Percentiles rank a stretch among this genome's conserved stretches.
Evolutionary conservation across 2,797 vertebrate species (phyloP).

Genomic region (Tenualosa thibaudeaui): DNA sequence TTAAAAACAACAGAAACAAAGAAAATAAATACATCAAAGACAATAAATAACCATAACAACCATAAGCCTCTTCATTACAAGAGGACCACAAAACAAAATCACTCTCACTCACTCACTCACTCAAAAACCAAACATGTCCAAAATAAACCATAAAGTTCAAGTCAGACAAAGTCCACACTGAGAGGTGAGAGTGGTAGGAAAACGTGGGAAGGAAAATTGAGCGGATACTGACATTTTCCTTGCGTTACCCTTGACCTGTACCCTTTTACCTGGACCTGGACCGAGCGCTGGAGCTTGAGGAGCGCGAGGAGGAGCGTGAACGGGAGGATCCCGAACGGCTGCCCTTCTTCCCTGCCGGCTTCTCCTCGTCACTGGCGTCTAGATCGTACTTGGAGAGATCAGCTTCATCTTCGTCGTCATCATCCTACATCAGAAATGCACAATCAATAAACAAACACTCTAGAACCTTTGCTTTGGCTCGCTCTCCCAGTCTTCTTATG

Average conservation of each 20-base stretch:
- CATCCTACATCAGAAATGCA: slow-evolving; percentile 73
- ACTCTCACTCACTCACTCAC: background rate
- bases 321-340: slow-evolving; percentile 92
- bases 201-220: slow-evolving; percentile 83
- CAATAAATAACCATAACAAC: background rate
- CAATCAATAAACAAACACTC: background rate
- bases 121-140: background rate
- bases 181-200: slow-evolving; percentile 40
- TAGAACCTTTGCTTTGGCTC: background rate
- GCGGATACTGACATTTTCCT: slow-evolving; percentile 99
- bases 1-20: background rate
- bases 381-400: slow-evolving; percentile 98
- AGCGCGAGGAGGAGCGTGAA: slow-evolving; percentile 92
- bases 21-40: background rate
- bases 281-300: slow-evolving; percentile 97
- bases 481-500: no score
- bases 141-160: background rate
- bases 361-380: slow-evolving; percentile 86
- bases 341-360: slow-evolving; percentile 77
- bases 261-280: slow-evolving; percentile 99
- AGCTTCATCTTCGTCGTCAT: slow-evolving; percentile 82
- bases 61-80: background rate
- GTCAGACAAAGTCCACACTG: slow-evolving; percentile 30
- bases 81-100: background rate
- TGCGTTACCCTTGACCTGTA: slow-evolving; percentile 99